Evolutionary conservation across 2,113 vertebrate species (phyloP).

Genomic region (Peromyscus maniculatus): DNA sequence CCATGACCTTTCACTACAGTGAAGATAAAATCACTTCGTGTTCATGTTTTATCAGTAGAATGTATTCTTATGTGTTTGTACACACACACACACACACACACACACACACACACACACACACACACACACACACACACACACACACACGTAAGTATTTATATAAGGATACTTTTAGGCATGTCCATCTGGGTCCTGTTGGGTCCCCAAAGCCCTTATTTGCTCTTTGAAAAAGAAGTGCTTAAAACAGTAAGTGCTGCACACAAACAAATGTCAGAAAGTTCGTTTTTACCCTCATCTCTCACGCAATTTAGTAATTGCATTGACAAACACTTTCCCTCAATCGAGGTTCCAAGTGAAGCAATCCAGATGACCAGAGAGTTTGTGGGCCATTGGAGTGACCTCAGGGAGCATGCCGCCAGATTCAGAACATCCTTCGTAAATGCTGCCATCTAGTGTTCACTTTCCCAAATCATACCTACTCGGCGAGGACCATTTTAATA

Average conservation of each 20-base stretch:
- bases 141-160: neutral
- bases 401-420: neutral
- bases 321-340: neutral
- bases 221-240: slow-evolving; percentile 7
- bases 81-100: too few species aligned
- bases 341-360: neutral
- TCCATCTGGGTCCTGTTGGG: neutral
- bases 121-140: too few species aligned
- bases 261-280: neutral
- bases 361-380: neutral
- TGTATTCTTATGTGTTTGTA: neutral
- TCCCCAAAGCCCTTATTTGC: neutral
- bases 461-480: neutral
- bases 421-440: neutral
- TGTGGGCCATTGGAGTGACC: too few species aligned
- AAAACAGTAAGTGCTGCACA: neutral
- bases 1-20: neutral
- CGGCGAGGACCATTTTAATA: neutral
- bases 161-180: neutral
- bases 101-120: too few species aligned
- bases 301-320: neutral
- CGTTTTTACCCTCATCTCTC: neutral
- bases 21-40: neutral
- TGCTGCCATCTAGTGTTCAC: slow-evolving; percentile 67
- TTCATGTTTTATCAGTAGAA: neutral